These are phyloP conservation scores for Podarcis siculus DNA, from an alignment of 2,797 vertebrate genomes.

Conservation along the genomic window DNA sequence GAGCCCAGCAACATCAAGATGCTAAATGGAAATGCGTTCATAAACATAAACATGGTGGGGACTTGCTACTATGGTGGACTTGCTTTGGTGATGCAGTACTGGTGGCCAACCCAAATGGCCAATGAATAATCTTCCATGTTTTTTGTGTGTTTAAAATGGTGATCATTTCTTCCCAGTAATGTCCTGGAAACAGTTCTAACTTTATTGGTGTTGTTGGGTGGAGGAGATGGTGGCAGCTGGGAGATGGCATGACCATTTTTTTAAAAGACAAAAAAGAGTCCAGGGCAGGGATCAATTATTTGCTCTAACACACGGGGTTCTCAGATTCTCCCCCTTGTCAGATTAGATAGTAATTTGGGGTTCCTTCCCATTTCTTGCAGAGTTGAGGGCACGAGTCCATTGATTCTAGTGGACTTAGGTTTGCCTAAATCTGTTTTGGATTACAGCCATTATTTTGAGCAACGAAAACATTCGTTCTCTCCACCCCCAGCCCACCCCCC, in stretches of 20 bases:
- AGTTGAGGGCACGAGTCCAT: background rate
- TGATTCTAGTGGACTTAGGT: background rate
- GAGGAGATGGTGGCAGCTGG: background rate
- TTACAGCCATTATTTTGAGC: constrained; percentile 25
- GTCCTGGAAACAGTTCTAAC: background rate
- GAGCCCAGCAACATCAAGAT: too few species aligned
- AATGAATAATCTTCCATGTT: background rate
- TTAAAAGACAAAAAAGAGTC: background rate
- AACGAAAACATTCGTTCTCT: background rate
- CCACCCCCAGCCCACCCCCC: background rate
- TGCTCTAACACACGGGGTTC: too few species aligned
- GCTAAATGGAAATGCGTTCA: too few species aligned
- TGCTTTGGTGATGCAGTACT: background rate
- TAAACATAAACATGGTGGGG: too few species aligned
- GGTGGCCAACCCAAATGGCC: background rate
- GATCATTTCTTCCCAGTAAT: background rate
- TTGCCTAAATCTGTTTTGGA: background rate
- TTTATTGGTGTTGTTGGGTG: background rate
- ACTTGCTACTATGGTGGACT: too few species aligned
- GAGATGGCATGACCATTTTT: background rate
- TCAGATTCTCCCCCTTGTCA: too few species aligned
- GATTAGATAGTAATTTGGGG: background rate
- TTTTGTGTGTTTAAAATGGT: background rate
- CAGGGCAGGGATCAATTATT: background rate
- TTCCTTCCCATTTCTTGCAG: background rate